These are phyloP conservation scores for Trichogramma pretiosum DNA, from an alignment of 1,140 invertebrate genomes.

Conservation along the genomic window DNA sequence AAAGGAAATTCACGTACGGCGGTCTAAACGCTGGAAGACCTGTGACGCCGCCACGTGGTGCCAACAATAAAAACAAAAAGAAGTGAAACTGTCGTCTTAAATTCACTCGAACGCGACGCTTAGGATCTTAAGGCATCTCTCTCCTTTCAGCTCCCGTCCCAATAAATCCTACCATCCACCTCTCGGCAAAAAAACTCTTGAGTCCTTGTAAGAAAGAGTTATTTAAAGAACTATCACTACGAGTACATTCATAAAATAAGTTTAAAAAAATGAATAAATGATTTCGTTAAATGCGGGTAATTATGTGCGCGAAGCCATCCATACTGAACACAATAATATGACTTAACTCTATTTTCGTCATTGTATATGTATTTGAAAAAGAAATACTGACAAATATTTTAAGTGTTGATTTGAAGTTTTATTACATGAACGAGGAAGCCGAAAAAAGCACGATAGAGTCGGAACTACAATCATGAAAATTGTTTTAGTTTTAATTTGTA, in stretches of 20 bases:
- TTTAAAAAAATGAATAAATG: conserved; percentile 5
- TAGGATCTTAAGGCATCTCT: conserved; percentile 33
- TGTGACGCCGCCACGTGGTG: conserved; percentile 80
- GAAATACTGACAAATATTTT: conserved; percentile 10
- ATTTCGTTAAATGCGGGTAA: conserved; percentile 2
- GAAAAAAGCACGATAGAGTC: conserved; percentile 8
- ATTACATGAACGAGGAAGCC: conserved; percentile 13
- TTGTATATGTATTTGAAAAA: too few relatives aligned
- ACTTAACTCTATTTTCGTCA: too few relatives aligned
- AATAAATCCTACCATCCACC: conserved; percentile 23
- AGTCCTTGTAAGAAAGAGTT: conserved; percentile 33
- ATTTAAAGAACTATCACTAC: conserved; percentile 19
- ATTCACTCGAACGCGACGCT: conserved; percentile 34
- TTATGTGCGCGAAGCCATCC: conserved; percentile 26
- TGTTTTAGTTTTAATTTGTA: conserved; percentile 4
- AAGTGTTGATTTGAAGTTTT: conserved; percentile 12
- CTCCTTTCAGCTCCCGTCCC: conserved; percentile 8
- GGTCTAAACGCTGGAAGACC: conserved; percentile 73
- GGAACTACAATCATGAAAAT: background rate
- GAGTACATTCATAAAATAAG: conserved; percentile 13
- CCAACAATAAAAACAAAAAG: conserved; percentile 70
- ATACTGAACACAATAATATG: conserved; percentile 22
- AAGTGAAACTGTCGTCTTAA: conserved; percentile 40
- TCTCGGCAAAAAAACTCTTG: conserved; percentile 30
- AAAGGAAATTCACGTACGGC: conserved; percentile 94